These are phyloP conservation scores for Cerastis rubricosa DNA, from an alignment of 2,888 invertebrate species.

Conservation along the genomic window DNA sequence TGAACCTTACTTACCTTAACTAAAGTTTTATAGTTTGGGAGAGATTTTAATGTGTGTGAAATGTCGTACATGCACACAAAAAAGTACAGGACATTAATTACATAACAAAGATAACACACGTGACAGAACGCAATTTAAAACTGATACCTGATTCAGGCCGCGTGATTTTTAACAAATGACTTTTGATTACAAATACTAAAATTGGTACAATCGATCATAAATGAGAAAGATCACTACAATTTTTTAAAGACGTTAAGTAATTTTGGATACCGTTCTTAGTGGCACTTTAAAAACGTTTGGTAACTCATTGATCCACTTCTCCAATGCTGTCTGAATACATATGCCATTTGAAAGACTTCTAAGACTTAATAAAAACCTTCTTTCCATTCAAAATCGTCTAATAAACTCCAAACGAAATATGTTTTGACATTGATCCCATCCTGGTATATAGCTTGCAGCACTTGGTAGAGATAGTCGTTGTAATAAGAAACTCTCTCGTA, in stretches of 20 bases:
- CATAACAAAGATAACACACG: no score
- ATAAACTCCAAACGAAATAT: conserved; percentile 78
- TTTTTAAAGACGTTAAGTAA: neutral
- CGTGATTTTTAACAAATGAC: no score
- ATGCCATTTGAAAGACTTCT: neutral
- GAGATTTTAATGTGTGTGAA: no score
- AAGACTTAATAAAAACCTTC: conserved; percentile 76
- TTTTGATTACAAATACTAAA: no score
- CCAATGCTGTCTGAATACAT: neutral
- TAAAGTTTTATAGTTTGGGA: no score
- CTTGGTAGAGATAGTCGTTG: conserved; percentile 76
- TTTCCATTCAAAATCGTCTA: conserved; percentile 72
- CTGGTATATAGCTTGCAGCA: conserved; percentile 71
- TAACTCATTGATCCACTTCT: neutral
- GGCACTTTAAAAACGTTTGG: neutral
- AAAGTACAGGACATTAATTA: no score
- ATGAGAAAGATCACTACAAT: no score
- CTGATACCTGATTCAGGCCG: no score
- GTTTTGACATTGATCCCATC: conserved; percentile 79
- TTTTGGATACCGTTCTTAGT: neutral
- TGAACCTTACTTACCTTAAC: no score
- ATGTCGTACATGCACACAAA: no score
- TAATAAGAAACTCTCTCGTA: conserved; percentile 84
- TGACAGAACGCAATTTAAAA: no score
- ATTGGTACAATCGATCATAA: no score